phyloP scores from a whole-genome alignment of 2,797 vertebrate genomes.

The Sebastes jordani region DNA sequence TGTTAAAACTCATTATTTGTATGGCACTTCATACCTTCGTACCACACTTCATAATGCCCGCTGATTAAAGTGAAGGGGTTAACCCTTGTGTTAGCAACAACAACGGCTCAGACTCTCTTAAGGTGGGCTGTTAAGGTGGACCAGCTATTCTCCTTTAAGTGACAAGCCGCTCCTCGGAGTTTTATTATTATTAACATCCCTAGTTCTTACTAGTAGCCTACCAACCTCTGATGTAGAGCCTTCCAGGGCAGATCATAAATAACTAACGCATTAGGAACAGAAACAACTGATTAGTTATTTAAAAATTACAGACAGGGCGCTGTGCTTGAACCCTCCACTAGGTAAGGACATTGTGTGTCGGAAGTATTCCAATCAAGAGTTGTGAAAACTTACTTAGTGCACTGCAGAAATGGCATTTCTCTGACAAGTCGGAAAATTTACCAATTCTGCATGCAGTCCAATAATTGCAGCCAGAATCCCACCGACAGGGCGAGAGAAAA shows the following conservation, averaged over 20 bases:
- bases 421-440: constrained; percentile 58
- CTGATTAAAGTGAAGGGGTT: too few relatives aligned
- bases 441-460: constrained; percentile 66
- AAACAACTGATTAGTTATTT: neutral
- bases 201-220: neutral
- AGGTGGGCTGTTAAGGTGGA: too few relatives aligned
- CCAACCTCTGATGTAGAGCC: neutral
- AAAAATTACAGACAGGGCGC: neutral
- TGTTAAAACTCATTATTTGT: neutral
- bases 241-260: neutral
- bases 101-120: too few relatives aligned
- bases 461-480: constrained; percentile 61
- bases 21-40: neutral
- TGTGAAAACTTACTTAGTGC: neutral
- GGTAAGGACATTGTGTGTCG: neutral
- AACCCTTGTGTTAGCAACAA: too few relatives aligned
- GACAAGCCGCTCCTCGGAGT: too few relatives aligned
- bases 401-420: constrained; percentile 41
- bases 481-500: constrained; percentile 57
- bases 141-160: too few relatives aligned
- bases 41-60: neutral
- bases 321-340: neutral
- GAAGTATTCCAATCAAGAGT: neutral
- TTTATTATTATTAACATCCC: too few relatives aligned
- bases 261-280: neutral